These are phyloP conservation scores for Tokudaia muenninki DNA, from an alignment of 2,797 vertebrate species.

Conservation along the genomic window DNA sequence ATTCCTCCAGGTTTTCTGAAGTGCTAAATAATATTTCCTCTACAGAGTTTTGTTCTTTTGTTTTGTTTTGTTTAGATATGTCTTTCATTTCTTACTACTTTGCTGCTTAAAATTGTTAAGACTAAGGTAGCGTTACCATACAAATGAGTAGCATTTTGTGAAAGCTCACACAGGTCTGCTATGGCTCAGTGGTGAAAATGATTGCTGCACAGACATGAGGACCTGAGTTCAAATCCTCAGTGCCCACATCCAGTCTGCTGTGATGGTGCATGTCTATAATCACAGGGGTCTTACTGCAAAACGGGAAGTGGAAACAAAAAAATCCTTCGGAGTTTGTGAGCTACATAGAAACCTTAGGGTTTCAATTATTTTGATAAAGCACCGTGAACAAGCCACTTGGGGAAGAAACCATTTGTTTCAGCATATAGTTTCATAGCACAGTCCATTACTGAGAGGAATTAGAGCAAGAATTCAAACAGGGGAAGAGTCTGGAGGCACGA, in stretches of 20 bases:
- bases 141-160: neutral
- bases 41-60: neutral
- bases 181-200: neutral
- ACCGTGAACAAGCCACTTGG: neutral
- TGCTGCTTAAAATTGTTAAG: neutral
- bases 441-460: neutral
- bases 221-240: neutral
- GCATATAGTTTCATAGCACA: neutral
- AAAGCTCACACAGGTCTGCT: neutral
- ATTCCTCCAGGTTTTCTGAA: conserved; percentile 19
- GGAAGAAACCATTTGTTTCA: neutral
- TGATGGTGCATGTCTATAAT: neutral
- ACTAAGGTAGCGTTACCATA: neutral
- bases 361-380: neutral
- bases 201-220: neutral
- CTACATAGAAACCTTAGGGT: neutral
- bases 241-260: neutral
- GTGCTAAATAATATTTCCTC: conserved; percentile 16
- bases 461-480: neutral
- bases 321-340: neutral
- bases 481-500: neutral
- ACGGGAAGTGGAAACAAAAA: neutral
- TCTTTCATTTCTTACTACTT: neutral
- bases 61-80: conserved; percentile 30
- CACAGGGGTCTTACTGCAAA: neutral